Conservation (phyloP, 1,140 invertebrate species). For the Drosophila nigromelanica region DNA sequence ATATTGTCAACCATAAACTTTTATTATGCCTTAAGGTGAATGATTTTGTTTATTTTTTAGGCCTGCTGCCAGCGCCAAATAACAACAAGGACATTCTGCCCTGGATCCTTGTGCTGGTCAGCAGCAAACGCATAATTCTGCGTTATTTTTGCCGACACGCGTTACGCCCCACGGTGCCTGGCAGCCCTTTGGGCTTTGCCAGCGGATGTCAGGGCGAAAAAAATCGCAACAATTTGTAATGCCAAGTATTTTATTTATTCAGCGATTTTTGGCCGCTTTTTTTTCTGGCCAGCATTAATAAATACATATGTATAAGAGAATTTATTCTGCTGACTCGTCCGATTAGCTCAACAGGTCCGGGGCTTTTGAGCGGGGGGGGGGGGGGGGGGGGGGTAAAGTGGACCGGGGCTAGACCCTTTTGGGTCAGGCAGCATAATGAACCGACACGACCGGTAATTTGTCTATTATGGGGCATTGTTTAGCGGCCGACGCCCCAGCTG, state of each 20-base stretch:
- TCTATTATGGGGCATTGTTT: conserved; percentile 80
- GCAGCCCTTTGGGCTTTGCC: conserved; percentile 50
- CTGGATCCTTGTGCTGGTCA: conserved; percentile 46
- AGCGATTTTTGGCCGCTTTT: conserved; percentile 51
- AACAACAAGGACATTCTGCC: conserved; percentile 27
- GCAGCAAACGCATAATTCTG: conserved; percentile 59
- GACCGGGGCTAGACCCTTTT: background rate
- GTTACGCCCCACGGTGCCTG: conserved; percentile 18
- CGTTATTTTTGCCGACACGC: conserved; percentile 60
- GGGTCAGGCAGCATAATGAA: conserved; percentile 60
- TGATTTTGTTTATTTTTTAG: conserved; percentile 82
- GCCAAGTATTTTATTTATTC: conserved; percentile 78
- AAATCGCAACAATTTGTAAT: conserved; percentile 82
- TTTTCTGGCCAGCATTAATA: conserved; percentile 57
- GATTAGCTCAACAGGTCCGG: conserved; percentile 75
- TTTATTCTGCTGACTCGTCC: conserved; percentile 51
- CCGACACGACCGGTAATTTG: conserved; percentile 57
- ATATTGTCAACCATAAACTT: conserved; percentile 77
- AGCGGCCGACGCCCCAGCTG: conserved; percentile 39
- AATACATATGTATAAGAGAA: conserved; percentile 54
- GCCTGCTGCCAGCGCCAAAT: conserved; percentile 44
- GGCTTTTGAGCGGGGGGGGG: conserved; percentile 5
- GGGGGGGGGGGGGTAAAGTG: background rate
- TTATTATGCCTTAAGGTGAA: conserved; percentile 80
- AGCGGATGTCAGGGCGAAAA: conserved; percentile 20